Evolutionary conservation across 2,113 vertebrate species (phyloP).

Genomic region (Oreochromis niloticus): DNA sequence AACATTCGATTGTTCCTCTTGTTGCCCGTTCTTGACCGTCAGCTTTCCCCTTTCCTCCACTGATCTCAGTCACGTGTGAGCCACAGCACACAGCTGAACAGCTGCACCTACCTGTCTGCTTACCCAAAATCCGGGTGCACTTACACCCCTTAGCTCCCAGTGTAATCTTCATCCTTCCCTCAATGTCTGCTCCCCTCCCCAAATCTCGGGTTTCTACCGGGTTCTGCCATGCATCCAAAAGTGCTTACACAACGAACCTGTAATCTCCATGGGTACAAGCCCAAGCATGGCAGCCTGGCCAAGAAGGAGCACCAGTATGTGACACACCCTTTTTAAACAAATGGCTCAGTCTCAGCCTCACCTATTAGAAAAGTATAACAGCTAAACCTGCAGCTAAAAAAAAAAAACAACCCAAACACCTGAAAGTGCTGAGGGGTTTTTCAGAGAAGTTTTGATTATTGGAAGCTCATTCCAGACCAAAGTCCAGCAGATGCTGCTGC

Average conservation of each 20-base stretch:
- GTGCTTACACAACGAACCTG: slow-evolving; percentile 65
- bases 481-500: background rate
- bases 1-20: background rate
- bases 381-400: background rate
- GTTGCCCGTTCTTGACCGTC: background rate
- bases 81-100: background rate
- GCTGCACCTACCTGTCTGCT: background rate
- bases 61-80: background rate
- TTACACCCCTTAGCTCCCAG: background rate
- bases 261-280: slow-evolving; percentile 71
- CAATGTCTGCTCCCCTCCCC: background rate
- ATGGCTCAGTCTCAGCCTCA: slow-evolving; percentile 51
- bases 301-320: slow-evolving; percentile 52
- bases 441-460: background rate
- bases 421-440: background rate
- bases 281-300: slow-evolving; percentile 57
- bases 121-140: background rate
- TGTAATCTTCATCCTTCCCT: background rate
- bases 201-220: background rate
- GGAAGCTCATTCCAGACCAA: background rate
- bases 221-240: background rate
- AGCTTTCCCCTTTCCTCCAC: background rate
- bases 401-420: background rate
- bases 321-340: slow-evolving; percentile 75
- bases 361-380: slow-evolving; percentile 15